phyloP scores from a whole-genome alignment of 2,797 vertebrate genomes.

The Philypnodon macrostomus region DNA sequence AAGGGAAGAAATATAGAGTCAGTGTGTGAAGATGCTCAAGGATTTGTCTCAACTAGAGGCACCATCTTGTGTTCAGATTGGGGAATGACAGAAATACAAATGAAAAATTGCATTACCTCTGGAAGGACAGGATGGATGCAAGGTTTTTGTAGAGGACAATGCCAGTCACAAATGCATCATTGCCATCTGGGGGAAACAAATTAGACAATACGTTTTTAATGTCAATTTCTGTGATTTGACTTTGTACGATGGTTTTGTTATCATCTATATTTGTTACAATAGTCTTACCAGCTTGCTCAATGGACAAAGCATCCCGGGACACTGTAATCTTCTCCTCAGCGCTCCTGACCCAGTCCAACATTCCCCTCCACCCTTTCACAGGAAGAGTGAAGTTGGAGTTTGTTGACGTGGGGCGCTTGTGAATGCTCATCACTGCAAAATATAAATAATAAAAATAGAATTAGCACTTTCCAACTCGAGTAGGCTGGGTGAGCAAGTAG shows the following conservation, averaged over 20 bases:
- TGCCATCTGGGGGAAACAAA: constrained; percentile 71
- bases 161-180: constrained; percentile 90
- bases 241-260: too few species aligned
- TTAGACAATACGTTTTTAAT: background rate
- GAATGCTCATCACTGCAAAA: constrained; percentile 84
- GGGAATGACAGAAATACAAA: constrained; percentile 1
- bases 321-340: constrained; percentile 93
- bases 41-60: constrained; percentile 7
- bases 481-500: constrained; percentile 6
- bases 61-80: constrained; percentile 48
- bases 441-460: constrained; percentile 8
- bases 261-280: too few species aligned
- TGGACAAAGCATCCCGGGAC: constrained; percentile 86
- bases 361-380: constrained; percentile 93
- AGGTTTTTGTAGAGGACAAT: constrained; percentile 94
- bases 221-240: background rate
- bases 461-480: background rate
- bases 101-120: constrained; percentile 80
- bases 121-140: constrained; percentile 88
- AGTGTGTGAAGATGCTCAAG: constrained; percentile 2
- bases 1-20: constrained; percentile 22
- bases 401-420: constrained; percentile 87
- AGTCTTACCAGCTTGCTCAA: constrained; percentile 83
- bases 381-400: constrained; percentile 92
- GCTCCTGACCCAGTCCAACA: constrained; percentile 92